Evolutionary conservation across 2,797 vertebrate species (phyloP).

Genomic region (Phylloscopus collybita): DNA sequence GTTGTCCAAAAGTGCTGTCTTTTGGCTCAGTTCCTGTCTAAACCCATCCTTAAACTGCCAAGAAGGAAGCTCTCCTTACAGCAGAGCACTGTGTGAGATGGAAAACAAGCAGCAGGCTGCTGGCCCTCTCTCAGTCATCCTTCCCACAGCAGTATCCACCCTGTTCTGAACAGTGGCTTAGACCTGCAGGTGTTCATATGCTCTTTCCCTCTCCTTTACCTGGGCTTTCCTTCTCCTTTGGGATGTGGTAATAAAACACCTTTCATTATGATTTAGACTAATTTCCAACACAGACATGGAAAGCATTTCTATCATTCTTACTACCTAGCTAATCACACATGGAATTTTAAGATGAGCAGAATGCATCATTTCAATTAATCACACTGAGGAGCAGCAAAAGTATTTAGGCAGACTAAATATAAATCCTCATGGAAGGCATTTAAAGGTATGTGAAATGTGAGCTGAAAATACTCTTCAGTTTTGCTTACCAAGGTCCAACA

Average conservation of each 20-base stretch:
- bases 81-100: background rate
- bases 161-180: background rate
- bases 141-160: background rate
- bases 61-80: background rate
- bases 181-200: background rate
- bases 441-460: background rate
- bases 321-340: background rate
- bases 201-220: background rate
- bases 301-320: background rate
- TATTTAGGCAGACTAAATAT: background rate
- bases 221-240: background rate
- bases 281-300: background rate
- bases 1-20: background rate
- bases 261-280: background rate
- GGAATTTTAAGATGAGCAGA: background rate
- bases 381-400: background rate
- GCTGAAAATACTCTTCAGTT: background rate
- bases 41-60: background rate
- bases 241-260: background rate
- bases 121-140: background rate
- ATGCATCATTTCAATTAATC: background rate
- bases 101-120: background rate
- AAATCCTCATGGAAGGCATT: background rate
- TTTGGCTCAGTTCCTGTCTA: background rate
- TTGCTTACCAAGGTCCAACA: background rate